These are phyloP conservation scores for Panurus biarmicus DNA, from an alignment of 2,113 vertebrate species.

Conservation along the genomic window DNA sequence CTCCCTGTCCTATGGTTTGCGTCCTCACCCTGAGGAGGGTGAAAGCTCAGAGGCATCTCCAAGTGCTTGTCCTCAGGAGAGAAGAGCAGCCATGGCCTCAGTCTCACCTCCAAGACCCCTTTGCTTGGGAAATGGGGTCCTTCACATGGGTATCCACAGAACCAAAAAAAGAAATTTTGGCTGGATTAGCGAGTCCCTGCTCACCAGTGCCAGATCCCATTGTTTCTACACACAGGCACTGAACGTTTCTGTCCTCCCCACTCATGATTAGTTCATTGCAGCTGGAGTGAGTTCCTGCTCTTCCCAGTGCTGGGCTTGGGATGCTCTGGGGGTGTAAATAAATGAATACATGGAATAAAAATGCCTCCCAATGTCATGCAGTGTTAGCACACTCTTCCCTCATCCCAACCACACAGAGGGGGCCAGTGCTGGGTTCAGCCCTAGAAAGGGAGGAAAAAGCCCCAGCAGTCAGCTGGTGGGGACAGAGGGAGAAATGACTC, in stretches of 20 bases:
- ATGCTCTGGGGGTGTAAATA: background rate
- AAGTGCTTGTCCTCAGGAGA: background rate
- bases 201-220: background rate
- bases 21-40: background rate
- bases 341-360: background rate
- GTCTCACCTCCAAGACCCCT: background rate
- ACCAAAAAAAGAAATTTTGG: background rate
- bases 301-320: background rate
- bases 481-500: conserved; percentile 11
- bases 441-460: background rate
- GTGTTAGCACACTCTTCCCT: background rate
- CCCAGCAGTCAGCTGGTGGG: background rate
- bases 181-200: background rate
- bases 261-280: background rate
- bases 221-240: background rate
- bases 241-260: background rate
- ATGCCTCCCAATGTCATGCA: background rate
- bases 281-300: background rate
- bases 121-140: background rate
- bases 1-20: background rate
- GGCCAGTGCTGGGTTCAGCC: background rate
- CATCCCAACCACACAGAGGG: background rate
- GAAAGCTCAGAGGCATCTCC: background rate
- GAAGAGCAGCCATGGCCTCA: background rate
- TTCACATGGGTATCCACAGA: background rate